These are phyloP conservation scores for Poecilia picta DNA, from an alignment of 2,797 vertebrate genomes.

Conservation along the genomic window DNA sequence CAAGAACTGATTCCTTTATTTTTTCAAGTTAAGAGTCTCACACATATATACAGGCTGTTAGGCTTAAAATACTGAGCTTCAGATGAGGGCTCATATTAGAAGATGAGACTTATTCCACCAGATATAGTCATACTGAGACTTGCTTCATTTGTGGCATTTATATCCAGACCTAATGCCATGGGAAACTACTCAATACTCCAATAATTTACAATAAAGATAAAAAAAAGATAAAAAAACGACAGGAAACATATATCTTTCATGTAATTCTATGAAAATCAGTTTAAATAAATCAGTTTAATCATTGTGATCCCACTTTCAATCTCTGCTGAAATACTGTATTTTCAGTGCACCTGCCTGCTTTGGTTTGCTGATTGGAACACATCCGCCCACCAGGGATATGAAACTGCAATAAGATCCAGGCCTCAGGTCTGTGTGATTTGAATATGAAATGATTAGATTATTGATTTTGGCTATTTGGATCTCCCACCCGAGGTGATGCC, in stretches of 20 bases:
- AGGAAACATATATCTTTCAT: not conserved
- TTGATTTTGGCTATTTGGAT: conserved; percentile 79
- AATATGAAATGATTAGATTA: conserved; percentile 81
- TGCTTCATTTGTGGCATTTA: not conserved
- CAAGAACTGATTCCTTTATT: not conserved
- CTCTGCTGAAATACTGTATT: conserved; percentile 56
- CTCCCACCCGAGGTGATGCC: conserved; percentile 64
- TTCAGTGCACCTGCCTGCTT: conserved; percentile 53
- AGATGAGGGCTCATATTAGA: not conserved
- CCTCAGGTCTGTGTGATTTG: conserved; percentile 70
- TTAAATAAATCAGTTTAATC: conserved; percentile 25
- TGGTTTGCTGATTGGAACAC: conserved; percentile 70
- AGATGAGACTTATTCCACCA: not conserved
- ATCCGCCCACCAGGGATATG: conserved; percentile 67
- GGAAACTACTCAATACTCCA: not conserved
- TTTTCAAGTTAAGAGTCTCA: not conserved
- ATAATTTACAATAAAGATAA: not conserved
- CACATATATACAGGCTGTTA: not conserved
- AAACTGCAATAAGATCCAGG: conserved; percentile 77
- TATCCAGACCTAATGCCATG: not conserved
- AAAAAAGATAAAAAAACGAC: not conserved
- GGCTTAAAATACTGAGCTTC: not conserved
- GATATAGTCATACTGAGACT: not conserved
- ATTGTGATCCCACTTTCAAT: conserved; percentile 25
- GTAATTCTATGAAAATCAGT: conserved; percentile 5